A percentile compares a stretch with the other conserved stretches of the same genome.
phyloP scores from a whole-genome alignment of 2,797 vertebrate species.

The Pelochelys cantorii region DNA sequence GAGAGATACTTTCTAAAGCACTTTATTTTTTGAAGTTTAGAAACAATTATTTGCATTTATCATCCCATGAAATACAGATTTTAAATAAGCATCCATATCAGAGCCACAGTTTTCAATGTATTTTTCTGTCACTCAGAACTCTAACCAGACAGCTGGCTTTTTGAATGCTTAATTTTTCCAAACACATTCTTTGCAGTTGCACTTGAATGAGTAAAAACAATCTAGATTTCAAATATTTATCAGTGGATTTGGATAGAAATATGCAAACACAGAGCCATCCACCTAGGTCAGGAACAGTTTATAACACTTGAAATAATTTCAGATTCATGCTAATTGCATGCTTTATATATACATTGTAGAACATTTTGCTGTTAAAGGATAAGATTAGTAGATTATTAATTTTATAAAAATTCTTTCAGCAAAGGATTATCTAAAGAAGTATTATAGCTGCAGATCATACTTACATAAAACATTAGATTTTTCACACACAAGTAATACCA shows the following conservation, averaged over 20 bases:
- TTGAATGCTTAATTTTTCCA: background rate
- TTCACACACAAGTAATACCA: background rate
- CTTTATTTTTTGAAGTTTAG: background rate
- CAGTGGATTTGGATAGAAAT: slow-evolving; percentile 23
- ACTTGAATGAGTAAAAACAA: slow-evolving; percentile 30
- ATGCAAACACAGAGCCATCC: background rate
- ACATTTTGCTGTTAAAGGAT: slow-evolving; percentile 14
- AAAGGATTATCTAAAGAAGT: background rate
- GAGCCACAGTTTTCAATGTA: background rate
- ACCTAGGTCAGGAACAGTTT: background rate
- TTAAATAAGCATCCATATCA: background rate
- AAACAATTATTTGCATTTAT: background rate
- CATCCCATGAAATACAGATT: background rate
- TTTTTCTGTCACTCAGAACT: background rate
- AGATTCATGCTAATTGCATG: slow-evolving; percentile 9
- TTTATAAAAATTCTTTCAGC: background rate
- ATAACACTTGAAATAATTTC: slow-evolving; percentile 25
- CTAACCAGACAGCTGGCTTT: slow-evolving; percentile 4
- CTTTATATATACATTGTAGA: background rate
- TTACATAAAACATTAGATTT: background rate
- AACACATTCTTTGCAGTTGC: background rate
- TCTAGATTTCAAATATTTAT: slow-evolving; percentile 51
- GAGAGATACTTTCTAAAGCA: background rate
- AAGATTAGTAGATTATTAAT: background rate
- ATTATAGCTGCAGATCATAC: background rate